A percentile compares a stretch with the other conserved stretches of the same genome.
Conservation (phyloP, 2,888 invertebrate genomes). For the Papilio elwesi region DNA sequence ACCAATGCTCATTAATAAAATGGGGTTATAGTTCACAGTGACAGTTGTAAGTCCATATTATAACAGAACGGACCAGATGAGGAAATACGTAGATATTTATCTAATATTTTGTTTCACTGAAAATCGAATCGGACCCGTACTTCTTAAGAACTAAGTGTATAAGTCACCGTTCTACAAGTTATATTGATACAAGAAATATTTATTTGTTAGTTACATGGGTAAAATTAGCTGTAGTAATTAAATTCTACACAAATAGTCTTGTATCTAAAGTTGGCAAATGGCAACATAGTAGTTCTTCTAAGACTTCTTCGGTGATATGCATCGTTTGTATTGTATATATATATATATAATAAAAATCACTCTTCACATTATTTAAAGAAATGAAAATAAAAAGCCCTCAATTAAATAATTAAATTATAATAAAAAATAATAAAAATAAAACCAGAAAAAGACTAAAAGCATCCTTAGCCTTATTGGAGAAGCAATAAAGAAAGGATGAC, state of each 20-base stretch:
- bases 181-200: not conserved
- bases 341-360: no score
- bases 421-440: not conserved
- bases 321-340: no score
- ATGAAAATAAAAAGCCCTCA: not conserved
- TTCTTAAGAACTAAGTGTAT: not conserved
- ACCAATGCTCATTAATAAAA: not conserved
- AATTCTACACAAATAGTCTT: no score
- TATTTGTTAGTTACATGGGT: no score
- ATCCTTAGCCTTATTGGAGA: not conserved
- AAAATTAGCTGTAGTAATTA: no score
- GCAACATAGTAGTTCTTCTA: no score
- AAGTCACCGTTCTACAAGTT: not conserved
- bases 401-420: not conserved
- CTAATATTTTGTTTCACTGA: not conserved
- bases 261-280: no score
- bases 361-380: constrained; percentile 3
- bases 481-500: not conserved
- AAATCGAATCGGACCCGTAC: not conserved
- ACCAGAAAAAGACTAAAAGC: not conserved
- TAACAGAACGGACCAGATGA: not conserved
- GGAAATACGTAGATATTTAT: not conserved
- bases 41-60: not conserved
- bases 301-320: no score
- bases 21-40: not conserved